phyloP scores from a whole-genome alignment of 1,140 invertebrate species.

The Sycophila sp. region DNA sequence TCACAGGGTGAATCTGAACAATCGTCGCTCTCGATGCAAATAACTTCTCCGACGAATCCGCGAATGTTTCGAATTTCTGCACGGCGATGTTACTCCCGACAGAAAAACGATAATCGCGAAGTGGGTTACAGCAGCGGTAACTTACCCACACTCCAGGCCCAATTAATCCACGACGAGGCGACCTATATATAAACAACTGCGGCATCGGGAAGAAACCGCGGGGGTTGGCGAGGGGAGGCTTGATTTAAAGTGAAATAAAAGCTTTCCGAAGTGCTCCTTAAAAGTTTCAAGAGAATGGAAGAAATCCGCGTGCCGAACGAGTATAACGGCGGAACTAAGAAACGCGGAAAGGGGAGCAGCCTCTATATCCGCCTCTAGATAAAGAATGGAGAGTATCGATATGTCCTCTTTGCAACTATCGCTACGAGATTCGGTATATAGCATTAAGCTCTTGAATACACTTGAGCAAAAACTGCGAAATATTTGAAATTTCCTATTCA shows the following conservation, averaged over 20 bases:
- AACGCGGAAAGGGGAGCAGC: background rate
- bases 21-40: background rate
- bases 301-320: background rate
- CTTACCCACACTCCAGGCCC: background rate
- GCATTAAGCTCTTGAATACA: no score
- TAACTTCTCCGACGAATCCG: background rate
- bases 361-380: background rate
- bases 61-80: no score
- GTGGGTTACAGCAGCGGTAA: background rate
- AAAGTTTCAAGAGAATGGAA: conserved; percentile 22
- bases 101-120: background rate
- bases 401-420: no score
- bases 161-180: no score
- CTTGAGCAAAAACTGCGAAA: no score
- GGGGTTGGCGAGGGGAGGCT: background rate
- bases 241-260: conserved; percentile 35
- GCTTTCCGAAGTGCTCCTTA: conserved; percentile 19
- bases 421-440: no score
- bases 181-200: no score
- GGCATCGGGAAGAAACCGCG: background rate
- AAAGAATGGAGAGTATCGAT: background rate
- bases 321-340: background rate
- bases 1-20: no score
- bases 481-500: no score
- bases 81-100: no score